These are phyloP conservation scores for Echinometra lucunter DNA, from an alignment of 53 echinoderm and acorn worm genomes.

Conservation along the genomic window DNA sequence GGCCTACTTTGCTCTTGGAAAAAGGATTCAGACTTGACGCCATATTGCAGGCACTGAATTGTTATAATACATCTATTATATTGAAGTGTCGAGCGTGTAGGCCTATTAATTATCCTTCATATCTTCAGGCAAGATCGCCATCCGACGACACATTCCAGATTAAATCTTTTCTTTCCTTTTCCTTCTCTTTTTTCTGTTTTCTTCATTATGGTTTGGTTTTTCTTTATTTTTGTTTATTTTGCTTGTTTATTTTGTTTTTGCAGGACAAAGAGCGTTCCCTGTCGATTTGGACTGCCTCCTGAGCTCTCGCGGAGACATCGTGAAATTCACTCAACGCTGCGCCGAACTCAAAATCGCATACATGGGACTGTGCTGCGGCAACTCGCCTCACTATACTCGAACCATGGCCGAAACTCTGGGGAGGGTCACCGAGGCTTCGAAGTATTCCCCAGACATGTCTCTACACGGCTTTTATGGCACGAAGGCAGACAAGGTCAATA, in stretches of 20 bases:
- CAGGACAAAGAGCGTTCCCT: constrained; percentile 80
- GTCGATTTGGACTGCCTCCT: constrained; percentile 80
- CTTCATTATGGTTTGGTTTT: too few species aligned
- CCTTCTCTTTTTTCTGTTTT: too few species aligned
- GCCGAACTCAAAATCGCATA: constrained; percentile 84
- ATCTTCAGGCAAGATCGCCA: too few species aligned
- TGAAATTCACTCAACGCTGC: constrained; percentile 78
- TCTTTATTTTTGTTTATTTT: too few species aligned
- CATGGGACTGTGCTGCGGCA: constrained; percentile 93
- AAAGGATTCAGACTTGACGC: too few species aligned
- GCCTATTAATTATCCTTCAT: too few species aligned
- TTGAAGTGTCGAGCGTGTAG: too few species aligned
- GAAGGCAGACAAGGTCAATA: constrained; percentile 16
- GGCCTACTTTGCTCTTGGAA: too few species aligned
- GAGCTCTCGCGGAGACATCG: constrained; percentile 77
- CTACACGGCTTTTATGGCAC: constrained; percentile 77
- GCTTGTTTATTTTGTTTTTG: neutral
- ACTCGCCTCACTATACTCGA: constrained; percentile 88
- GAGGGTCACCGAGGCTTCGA: constrained; percentile 80
- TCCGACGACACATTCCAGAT: too few species aligned
- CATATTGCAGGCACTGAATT: too few species aligned
- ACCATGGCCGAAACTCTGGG: constrained; percentile 89
- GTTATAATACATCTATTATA: too few species aligned
- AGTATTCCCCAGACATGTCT: constrained; percentile 80
- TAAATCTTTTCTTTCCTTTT: too few species aligned